A percentile compares a stretch with the other conserved stretches of the same genome.
Evolutionary conservation across 2,113 vertebrate genomes (phyloP).

Genomic region (Cariama cristata): DNA sequence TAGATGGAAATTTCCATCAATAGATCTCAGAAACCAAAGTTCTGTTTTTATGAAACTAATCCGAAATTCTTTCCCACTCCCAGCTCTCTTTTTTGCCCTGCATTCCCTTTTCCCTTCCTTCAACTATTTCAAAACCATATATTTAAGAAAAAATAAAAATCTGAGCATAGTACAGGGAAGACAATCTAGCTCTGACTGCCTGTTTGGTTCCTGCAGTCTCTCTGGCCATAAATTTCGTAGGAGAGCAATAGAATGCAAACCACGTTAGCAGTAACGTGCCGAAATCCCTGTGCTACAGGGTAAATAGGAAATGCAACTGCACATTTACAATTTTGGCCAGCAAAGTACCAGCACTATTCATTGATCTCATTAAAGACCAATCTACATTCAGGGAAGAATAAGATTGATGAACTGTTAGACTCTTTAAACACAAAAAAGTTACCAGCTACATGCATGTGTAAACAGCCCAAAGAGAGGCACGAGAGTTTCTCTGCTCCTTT

Average conservation of each 20-base stretch:
- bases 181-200: not conserved
- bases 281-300: constrained; percentile 37
- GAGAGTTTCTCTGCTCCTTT: not conserved
- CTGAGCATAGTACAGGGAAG: not conserved
- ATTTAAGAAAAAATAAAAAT: not conserved
- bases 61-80: not conserved
- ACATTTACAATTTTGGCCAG: constrained; percentile 66
- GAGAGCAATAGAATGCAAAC: constrained; percentile 66
- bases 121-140: not conserved
- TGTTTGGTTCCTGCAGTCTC: not conserved
- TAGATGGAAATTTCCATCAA: too few species aligned
- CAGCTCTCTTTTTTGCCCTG: not conserved
- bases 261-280: not conserved
- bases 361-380: constrained; percentile 73
- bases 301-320: constrained; percentile 64
- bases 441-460: not conserved
- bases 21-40: not conserved
- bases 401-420: constrained; percentile 48
- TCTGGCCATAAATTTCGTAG: constrained; percentile 61
- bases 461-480: not conserved
- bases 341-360: constrained; percentile 32
- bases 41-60: not conserved
- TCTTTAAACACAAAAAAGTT: constrained; percentile 42
- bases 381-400: constrained; percentile 64
- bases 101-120: not conserved